A percentile compares a stretch with the other conserved stretches of the same genome.
phyloP scores from a whole-genome alignment of 2,113 vertebrate genomes.

The Cisticola juncidis region DNA sequence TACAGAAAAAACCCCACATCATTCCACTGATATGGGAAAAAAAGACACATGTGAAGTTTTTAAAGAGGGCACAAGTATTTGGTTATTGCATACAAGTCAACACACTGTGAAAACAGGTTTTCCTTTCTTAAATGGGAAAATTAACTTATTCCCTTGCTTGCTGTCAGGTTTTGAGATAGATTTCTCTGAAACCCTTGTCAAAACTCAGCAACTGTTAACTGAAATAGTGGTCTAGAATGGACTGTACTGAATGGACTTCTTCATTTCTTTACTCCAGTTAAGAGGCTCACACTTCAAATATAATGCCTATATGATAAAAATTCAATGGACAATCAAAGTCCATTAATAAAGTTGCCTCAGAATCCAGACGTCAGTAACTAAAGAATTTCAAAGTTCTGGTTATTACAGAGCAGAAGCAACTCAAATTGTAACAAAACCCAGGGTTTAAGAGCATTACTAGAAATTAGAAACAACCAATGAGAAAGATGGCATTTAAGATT shows the following conservation, averaged over 20 bases:
- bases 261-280: not conserved
- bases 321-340: not conserved
- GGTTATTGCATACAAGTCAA: not conserved
- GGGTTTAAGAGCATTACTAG: not conserved
- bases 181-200: not conserved
- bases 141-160: not conserved
- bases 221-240: not conserved
- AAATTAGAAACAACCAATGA: not conserved
- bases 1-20: not conserved
- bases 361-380: not conserved
- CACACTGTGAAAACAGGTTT: not conserved
- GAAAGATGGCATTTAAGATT: not conserved
- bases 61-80: not conserved
- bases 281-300: not conserved
- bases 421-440: not conserved
- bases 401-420: not conserved
- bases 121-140: not conserved
- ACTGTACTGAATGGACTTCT: not conserved
- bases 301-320: not conserved
- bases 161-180: not conserved
- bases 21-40: not conserved
- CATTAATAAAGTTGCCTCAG: not conserved
- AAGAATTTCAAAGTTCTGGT: not conserved
- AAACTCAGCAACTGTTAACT: not conserved
- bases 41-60: not conserved